Percentiles rank a stretch among this genome's conserved stretches.
Conservation (phyloP, 2,797 vertebrate species). For the Anas bernieri region DNA sequence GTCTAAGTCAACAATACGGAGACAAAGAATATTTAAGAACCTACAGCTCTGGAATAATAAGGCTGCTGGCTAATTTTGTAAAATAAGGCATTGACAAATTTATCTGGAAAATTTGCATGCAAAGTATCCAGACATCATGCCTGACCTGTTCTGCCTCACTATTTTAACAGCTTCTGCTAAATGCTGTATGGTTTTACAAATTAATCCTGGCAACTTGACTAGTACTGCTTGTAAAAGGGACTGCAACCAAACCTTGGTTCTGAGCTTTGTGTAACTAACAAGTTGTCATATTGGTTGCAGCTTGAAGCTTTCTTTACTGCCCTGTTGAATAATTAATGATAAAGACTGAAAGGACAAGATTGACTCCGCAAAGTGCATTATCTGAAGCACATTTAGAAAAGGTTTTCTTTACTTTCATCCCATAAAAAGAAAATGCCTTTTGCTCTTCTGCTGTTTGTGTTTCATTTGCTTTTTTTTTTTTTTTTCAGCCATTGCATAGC, state of each 20-base stretch:
- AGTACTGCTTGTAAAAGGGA: neutral
- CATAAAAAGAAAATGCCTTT: neutral
- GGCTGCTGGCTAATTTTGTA: neutral
- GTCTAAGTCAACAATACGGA: neutral
- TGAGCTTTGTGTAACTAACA: neutral
- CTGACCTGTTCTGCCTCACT: neutral
- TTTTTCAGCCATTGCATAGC: neutral
- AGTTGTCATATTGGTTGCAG: neutral
- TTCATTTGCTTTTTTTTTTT: neutral
- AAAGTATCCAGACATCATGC: neutral
- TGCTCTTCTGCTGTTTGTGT: neutral
- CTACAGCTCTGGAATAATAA: neutral
- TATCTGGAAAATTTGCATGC: neutral
- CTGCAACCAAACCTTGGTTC: neutral
- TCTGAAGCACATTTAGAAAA: neutral
- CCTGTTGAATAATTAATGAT: constrained; percentile 19
- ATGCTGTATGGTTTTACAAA: neutral
- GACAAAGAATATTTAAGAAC: neutral
- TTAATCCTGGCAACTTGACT: neutral
- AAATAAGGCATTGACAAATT: neutral
- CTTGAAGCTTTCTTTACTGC: neutral
- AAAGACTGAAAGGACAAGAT: neutral
- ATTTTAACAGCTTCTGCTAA: neutral
- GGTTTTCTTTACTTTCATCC: neutral
- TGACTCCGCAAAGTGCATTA: neutral